Conservation (phyloP, 2,888 invertebrate genomes). For the Deladenus siricidicola region DNA sequence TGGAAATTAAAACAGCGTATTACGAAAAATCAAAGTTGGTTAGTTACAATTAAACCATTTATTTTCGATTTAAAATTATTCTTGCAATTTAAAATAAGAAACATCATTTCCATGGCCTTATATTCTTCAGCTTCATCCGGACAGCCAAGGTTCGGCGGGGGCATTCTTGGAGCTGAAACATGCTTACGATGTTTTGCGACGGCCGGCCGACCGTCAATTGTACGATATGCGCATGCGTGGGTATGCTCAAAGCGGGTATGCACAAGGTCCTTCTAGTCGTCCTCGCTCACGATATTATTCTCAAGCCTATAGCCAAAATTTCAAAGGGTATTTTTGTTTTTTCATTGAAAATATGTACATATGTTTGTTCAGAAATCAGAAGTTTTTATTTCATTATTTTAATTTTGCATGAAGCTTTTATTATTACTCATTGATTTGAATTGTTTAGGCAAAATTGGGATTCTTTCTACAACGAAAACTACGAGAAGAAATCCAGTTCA, state of each 20-base stretch:
- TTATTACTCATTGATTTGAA: too few species aligned
- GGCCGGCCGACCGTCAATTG: conserved; percentile 37
- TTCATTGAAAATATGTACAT: too few species aligned
- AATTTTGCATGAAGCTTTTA: too few species aligned
- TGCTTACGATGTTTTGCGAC: conserved; percentile 37
- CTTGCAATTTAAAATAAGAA: neutral
- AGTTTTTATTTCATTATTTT: too few species aligned
- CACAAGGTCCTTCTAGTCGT: too few species aligned
- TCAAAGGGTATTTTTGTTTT: too few species aligned
- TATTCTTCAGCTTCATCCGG: conserved; percentile 39
- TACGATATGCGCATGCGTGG: conserved; percentile 3
- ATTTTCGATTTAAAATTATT: neutral
- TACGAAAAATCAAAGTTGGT: conserved; percentile 44
- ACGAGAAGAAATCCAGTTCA: neutral
- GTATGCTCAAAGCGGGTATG: too few species aligned
- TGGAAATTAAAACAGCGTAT: conserved; percentile 45
- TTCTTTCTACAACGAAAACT: neutral
- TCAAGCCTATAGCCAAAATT: too few species aligned
- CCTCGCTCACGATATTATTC: too few species aligned
- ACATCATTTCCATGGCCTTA: neutral
- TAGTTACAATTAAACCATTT: conserved; percentile 1
- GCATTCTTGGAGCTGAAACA: conserved; percentile 43
- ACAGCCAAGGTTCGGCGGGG: conserved; percentile 24
- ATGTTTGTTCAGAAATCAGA: too few species aligned
- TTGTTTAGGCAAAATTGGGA: neutral